Base-by-base conservation (phyloP, 2,113 vertebrate genomes). In the Phodopus roborovskii region DNA sequence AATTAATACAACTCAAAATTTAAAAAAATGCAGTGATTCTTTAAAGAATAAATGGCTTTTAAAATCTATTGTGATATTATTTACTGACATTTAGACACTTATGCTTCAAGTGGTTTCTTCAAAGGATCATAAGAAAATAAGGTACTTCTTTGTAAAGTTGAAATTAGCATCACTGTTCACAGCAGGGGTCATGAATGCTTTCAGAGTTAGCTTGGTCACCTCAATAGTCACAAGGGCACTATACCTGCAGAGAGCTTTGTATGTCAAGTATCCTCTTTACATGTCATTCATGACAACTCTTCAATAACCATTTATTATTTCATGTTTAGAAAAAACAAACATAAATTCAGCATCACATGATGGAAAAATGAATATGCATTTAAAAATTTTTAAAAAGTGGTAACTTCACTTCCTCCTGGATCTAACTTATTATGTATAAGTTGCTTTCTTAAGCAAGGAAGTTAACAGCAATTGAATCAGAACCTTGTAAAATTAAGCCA, bases 91-190 rank as follows among this genome's bases (percentile, higher is more conserved):
- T 93, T 87, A 94, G 74, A 90, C 50, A 90, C 45, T 94, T 56
- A 30, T 36, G 85, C 53, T 89, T 95, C 50, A 95, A 90, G n/a
- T 90, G 56, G 28, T 91, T 93, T 73, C 5, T 83, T 96, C 45
- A 79, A 93, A 90, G 91, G 33, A 90, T 50, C 2, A 48, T 78
- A 36, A 96, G 22, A 71, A 95, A 42, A 89, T 85, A 17, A 83
- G 56, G 71, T 56, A 62, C 30, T 90, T 92, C 11, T 53, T 30
- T 91, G 12, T 87, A 73, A 91, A 24, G 5, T 39, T 94, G 24
- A 92, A 97, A 92, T 92, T 85, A 96, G 45, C 74, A 85, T 88
- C 86, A 62, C 64, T 64, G 90, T 91, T 88, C 91, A 87, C 87
- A 93, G 60, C 33, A 90, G 64, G 84, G 71, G 3, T 15, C 33